A percentile compares a stretch with the other conserved stretches of the same genome.
Evolutionary conservation across 2,113 vertebrate genomes (phyloP).

Genomic region (Australoheros scitulus): DNA sequence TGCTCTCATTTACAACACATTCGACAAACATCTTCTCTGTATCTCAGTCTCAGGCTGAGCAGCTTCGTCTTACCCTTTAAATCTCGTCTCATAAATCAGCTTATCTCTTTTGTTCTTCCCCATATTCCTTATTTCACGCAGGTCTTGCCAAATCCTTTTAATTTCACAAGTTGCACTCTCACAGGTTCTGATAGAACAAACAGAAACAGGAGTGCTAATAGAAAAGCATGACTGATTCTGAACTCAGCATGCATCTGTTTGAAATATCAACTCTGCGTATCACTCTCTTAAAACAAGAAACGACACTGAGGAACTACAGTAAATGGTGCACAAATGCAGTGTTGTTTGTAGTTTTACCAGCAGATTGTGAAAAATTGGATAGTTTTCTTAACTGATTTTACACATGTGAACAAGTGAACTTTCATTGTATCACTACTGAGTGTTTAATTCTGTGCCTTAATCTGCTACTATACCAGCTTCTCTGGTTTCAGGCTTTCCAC

Average conservation of each 20-base stretch:
- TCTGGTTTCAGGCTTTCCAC: background rate
- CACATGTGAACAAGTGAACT: background rate
- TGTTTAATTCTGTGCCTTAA: background rate
- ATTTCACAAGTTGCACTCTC: background rate
- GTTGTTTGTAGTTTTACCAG: no score
- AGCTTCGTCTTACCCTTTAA: background rate
- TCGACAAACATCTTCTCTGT: background rate
- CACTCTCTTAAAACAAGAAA: background rate
- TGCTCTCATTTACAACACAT: background rate
- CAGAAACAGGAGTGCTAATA: background rate
- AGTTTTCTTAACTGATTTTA: no score
- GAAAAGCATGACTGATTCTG: background rate
- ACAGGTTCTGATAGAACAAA: background rate
- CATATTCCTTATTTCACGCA: background rate
- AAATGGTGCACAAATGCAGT: background rate
- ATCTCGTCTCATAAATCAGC: background rate
- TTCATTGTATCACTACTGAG: background rate
- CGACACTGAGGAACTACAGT: background rate
- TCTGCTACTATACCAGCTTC: background rate
- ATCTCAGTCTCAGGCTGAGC: background rate
- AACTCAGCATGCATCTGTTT: background rate
- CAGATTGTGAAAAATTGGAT: no score
- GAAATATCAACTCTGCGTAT: background rate
- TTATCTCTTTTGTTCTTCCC: background rate
- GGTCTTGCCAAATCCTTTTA: background rate